phyloP scores from a whole-genome alignment of 2,113 vertebrate species.

The Chlorodrepanis virens region DNA sequence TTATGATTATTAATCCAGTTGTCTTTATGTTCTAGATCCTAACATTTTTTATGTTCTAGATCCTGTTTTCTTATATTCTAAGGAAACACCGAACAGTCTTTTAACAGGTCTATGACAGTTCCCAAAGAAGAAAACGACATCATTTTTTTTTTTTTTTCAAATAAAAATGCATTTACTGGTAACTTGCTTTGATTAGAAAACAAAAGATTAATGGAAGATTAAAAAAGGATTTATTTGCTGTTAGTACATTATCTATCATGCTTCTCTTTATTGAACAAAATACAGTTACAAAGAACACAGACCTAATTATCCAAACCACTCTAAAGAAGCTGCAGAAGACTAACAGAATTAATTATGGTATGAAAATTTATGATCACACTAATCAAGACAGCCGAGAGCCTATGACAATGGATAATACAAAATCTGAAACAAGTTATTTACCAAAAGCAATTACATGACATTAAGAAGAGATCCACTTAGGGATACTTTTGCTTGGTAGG shows the following conservation, averaged over 20 bases:
- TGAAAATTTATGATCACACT: not conserved
- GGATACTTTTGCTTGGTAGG: not conserved
- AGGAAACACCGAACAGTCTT: not conserved
- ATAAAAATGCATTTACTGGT: not conserved
- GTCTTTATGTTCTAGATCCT: not conserved
- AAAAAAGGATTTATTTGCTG: not conserved
- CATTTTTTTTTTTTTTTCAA: not conserved
- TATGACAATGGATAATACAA: not conserved
- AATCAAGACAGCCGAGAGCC: not conserved
- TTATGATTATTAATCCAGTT: not conserved
- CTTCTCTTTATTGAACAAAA: not conserved
- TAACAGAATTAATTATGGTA: not conserved
- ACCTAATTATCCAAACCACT: not conserved
- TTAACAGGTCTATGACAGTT: not conserved
- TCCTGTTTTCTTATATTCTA: not conserved
- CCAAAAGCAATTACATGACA: not conserved
- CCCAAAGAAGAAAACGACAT: not conserved
- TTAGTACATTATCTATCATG: not conserved
- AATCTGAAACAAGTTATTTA: not conserved
- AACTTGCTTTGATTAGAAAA: not conserved
- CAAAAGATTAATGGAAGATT: not conserved
- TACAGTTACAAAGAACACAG: not conserved
- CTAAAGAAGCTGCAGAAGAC: not conserved
- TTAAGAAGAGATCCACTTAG: not conserved
- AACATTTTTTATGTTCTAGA: no score